A percentile compares a stretch with the other conserved stretches of the same genome.
Evolutionary conservation across 1,140 invertebrate species (phyloP).

Genomic region (Aricia agestis): DNA sequence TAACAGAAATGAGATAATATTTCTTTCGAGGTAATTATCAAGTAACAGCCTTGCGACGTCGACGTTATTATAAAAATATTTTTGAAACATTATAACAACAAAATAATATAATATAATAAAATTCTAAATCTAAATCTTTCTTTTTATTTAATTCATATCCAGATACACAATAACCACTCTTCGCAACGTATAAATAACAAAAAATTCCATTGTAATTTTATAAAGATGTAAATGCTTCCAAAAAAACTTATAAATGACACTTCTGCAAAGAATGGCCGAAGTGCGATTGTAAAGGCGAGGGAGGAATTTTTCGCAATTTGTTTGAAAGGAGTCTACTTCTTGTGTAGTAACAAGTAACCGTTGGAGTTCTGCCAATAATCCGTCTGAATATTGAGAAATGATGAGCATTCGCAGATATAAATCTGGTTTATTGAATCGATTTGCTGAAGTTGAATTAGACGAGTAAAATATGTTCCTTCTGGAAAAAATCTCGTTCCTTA

Average conservation of each 20-base stretch:
- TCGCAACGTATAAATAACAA: no score
- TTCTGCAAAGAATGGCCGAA: background rate
- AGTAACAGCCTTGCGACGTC: no score
- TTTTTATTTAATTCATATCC: no score
- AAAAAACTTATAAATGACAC: background rate
- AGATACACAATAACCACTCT: no score
- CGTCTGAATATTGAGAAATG: conserved; percentile 15
- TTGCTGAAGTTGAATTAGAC: conserved; percentile 15
- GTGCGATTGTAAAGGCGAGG: background rate
- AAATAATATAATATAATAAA: no score
- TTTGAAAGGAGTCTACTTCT: conserved; percentile 10
- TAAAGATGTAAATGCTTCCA: no score
- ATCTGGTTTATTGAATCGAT: conserved; percentile 16
- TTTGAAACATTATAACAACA: no score
- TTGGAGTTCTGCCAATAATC: conserved; percentile 12
- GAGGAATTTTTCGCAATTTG: conserved; percentile 16
- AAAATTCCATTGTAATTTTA: no score
- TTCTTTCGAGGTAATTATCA: no score
- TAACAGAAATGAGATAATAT: no score
- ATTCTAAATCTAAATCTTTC: no score
- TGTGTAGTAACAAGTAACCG: conserved; percentile 2
- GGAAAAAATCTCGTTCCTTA: background rate
- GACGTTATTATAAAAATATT: no score
- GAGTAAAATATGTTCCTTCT: conserved; percentile 9
- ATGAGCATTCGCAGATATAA: conserved; percentile 13